Evolutionary conservation across 2,888 invertebrate genomes (phyloP), one percentile per base, ranked within the genome.

Genomic region (Ephialtes manifestator): DNA sequence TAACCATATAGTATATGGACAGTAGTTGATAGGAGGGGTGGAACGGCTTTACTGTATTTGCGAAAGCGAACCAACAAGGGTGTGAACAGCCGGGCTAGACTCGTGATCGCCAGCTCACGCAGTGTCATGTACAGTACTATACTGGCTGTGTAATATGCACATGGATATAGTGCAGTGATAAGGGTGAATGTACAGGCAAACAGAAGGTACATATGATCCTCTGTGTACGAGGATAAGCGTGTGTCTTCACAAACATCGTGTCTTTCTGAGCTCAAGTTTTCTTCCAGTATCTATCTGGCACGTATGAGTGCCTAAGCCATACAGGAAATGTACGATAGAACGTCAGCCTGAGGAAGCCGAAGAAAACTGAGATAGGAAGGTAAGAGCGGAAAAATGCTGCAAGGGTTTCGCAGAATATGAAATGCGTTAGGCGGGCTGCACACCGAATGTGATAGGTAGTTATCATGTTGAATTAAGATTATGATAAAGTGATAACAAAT

Each of bases 31-130:
- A 82, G 77, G 67, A 53, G 79, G 68, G 48, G 67, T 81, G 74
- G 84, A 86, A 88, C 84, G 75, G 88, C 86, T 87, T 71, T 86
- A 85, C 81, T 83, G 88, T 89, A 90, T 88, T 89, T 87, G 89
- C 87, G 72, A 83, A 89, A 83, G 87, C 78, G 80, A 87, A 87
- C 82, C 87, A 86, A 87, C 83, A 87, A 82, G 80, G 83, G 85
- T 80, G 84, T 79, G 83, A 86, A 86, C 80, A 79, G 76, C 24
- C 51, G 60, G 20, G 71, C 39, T 46, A 72, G 68, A 76, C 77
- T 70, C 76, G 76, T 63, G 88, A 83, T 80, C 84, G 87, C 83
- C 81, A 83, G 86, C 86, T 58, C 68, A 79, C 35, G 48, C 71
- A 71, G 68, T 71, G 58, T 48, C 79, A 76, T 85, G 58, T 53